Conservation (phyloP, 2,888 invertebrate species). For the Crematogaster levior region DNA sequence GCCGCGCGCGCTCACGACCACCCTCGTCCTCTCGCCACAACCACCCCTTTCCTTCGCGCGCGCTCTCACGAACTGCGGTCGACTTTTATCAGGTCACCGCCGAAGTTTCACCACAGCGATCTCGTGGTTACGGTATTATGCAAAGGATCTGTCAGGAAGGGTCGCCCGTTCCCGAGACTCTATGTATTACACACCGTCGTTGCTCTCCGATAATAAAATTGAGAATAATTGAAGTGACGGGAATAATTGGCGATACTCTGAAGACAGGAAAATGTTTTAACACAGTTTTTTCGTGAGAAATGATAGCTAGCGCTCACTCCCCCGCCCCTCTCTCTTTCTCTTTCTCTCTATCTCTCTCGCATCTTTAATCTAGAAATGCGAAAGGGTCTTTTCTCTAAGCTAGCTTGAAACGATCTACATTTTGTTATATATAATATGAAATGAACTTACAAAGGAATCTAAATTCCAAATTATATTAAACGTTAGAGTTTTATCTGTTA, state of each 20-base stretch:
- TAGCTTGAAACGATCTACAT: neutral
- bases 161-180: neutral
- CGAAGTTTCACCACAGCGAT: slow-evolving; percentile 38
- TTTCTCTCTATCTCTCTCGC: neutral
- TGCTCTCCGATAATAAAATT: slow-evolving; percentile 35
- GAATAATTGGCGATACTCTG: slow-evolving; percentile 23
- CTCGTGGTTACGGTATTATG: slow-evolving; percentile 48
- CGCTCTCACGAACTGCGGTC: slow-evolving; percentile 8
- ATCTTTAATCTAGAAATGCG: neutral
- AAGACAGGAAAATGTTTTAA: neutral
- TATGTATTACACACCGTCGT: neutral
- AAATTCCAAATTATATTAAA: neutral
- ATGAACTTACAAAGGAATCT: neutral
- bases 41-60: slow-evolving; percentile 39
- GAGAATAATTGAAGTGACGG: slow-evolving; percentile 38
- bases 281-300: neutral
- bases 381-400: neutral
- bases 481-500: neutral
- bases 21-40: neutral
- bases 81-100: slow-evolving; percentile 52
- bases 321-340: no score
- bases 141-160: slow-evolving; percentile 39
- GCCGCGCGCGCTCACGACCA: slow-evolving; percentile 3
- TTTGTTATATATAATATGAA: neutral
- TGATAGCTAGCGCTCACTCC: no score